Evolutionary conservation across 1,140 invertebrate species (phyloP), one percentile per base, ranked within the genome.

Genomic region (Drosophila kepulauana): DNA sequence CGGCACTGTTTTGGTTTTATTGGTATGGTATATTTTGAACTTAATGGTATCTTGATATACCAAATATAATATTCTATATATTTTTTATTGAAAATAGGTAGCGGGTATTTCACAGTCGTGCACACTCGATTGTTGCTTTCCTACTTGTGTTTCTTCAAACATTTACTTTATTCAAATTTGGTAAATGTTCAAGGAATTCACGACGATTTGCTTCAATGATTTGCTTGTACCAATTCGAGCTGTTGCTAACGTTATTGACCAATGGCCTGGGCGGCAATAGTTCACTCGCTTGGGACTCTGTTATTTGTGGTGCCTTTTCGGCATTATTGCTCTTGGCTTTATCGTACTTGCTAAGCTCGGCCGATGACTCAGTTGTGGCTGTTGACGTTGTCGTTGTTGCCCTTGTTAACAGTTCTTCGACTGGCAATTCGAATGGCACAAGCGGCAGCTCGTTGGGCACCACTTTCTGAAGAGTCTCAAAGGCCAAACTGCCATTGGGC

Each of bases 121-220:
- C 0, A 25, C 20, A 4, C 20, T 25, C 20, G 3, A 25, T 4
- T 4, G 20, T 25, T 4, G 20, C 3, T 25, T 20, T 25, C 20
- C 0, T 25, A 25, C 20, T 25, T 25, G 20, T 25, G 20, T 25
- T 25, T 25, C 25, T n/a, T 70, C n/a, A 61, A 30, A 69, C 73
- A 63, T 64, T 84, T 61, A 67, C 71, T 70, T 58, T 56, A 51
- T 63, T 78, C 43, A 88, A 77, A 38, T 85, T 81, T 25, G 85
- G 85, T 58, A 88, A 71, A 73, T 89, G 72, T 62, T 82, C 54
- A 45, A 91, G 81, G 76, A 91, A 91, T 65, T 91, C 82, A 64
- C 81, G 81, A 69, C 88, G 88, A 88, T 87, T 91, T 57, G 84
- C 80, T 49, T 81, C 64, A 78, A 91, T 81, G 64, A 82, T 78